Evolutionary conservation across 1,140 invertebrate species (phyloP).

Genomic region (Atta cephalotes): DNA sequence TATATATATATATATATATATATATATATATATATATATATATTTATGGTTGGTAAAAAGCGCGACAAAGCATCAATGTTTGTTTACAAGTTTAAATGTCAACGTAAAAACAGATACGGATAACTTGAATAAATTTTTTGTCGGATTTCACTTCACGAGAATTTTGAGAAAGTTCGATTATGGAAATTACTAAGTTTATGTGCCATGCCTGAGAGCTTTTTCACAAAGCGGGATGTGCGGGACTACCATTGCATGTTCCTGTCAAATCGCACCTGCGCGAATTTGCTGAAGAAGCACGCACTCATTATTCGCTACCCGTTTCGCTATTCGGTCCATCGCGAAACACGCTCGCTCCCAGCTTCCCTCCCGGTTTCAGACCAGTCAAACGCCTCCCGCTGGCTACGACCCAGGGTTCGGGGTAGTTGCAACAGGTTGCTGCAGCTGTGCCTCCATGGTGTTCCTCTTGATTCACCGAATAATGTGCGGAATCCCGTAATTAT

Average conservation of each 20-base stretch:
- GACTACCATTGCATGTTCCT: neutral
- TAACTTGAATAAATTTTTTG: neutral
- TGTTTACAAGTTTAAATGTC: conserved; percentile 1
- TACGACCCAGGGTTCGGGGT: conserved; percentile 68
- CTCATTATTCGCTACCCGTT: conserved; percentile 38
- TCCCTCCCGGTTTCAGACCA: conserved; percentile 70
- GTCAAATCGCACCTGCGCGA: conserved; percentile 2
- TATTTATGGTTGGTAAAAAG: neutral
- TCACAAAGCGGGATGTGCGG: neutral
- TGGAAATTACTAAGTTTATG: neutral
- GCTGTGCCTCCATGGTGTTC: conserved; percentile 62
- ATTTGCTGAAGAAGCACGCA: conserved; percentile 18
- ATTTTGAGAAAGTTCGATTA: neutral
- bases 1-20: too few species aligned
- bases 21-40: too few species aligned
- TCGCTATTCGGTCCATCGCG: conserved; percentile 4
- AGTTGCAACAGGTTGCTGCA: conserved; percentile 82
- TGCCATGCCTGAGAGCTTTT: neutral
- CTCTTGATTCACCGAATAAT: conserved; percentile 57
- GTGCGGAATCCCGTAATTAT: conserved; percentile 31
- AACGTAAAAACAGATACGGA: neutral
- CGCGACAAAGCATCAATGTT: too few species aligned
- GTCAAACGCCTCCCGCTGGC: conserved; percentile 70
- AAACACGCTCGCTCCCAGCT: conserved; percentile 36
- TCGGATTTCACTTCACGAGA: neutral